These are phyloP conservation scores for Trimorus sp. DNA, from an alignment of 2,888 invertebrate genomes.

Conservation along the genomic window DNA sequence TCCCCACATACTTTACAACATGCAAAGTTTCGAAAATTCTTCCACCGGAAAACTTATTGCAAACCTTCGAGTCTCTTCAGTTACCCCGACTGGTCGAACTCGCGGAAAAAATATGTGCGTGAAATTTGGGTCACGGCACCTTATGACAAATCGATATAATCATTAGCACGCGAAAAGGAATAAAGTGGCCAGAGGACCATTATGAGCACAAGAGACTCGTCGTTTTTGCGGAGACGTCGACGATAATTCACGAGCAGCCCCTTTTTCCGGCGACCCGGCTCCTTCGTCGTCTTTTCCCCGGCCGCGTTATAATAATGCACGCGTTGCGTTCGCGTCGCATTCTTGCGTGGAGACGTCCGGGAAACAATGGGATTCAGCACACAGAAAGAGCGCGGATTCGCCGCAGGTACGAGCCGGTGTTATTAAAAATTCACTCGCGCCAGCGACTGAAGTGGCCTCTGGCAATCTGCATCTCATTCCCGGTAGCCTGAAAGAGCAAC, in stretches of 20 bases:
- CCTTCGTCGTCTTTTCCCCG: slow-evolving; percentile 53
- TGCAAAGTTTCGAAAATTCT: no score
- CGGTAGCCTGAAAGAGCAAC: slow-evolving; percentile 54
- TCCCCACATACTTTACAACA: no score
- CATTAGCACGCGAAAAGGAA: slow-evolving; percentile 45
- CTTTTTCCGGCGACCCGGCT: slow-evolving; percentile 29
- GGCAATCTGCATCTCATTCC: slow-evolving; percentile 82
- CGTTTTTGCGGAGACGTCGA: slow-evolving; percentile 52
- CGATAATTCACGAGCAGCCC: slow-evolving; percentile 55
- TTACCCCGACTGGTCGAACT: no score
- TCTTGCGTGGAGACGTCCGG: slow-evolving; percentile 72
- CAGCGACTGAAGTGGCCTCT: slow-evolving; percentile 79
- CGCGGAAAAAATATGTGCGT: not conserved
- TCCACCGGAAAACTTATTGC: no score
- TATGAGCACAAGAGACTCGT: slow-evolving; percentile 37
- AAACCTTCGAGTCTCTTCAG: no score
- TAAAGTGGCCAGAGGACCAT: slow-evolving; percentile 44
- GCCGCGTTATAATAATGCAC: slow-evolving; percentile 73
- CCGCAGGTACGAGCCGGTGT: slow-evolving; percentile 77
- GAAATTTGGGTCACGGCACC: slow-evolving; percentile 7
- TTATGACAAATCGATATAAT: slow-evolving; percentile 48
- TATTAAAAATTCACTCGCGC: slow-evolving; percentile 81
- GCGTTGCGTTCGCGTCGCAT: slow-evolving; percentile 68
- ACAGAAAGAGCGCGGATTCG: slow-evolving; percentile 65
- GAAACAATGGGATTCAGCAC: slow-evolving; percentile 75